These are phyloP conservation scores for Aepyceros melampus DNA, from an alignment of 2,113 vertebrate genomes.

Conservation along the genomic window DNA sequence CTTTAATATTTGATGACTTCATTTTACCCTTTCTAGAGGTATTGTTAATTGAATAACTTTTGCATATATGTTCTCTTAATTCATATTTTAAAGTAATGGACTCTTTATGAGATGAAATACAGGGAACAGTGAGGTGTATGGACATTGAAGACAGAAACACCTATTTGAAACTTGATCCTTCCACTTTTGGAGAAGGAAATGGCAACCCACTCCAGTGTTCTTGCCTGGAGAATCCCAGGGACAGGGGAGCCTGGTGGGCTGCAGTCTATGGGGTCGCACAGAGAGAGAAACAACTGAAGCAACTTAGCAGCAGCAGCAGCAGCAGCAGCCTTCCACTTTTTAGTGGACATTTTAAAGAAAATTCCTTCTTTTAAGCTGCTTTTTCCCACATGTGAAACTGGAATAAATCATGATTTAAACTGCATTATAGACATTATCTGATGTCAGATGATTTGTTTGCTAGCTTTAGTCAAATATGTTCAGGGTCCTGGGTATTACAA, in stretches of 20 bases:
- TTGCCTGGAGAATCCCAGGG: not conserved
- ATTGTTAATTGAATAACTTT: conserved; percentile 60
- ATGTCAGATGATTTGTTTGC: not conserved
- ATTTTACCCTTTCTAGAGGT: conserved; percentile 28
- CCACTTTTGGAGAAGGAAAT: not conserved
- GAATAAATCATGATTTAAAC: not conserved
- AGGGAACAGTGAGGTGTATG: not conserved
- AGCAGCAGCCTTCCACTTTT: not conserved
- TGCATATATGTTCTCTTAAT: conserved; percentile 33
- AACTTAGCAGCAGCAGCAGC: not conserved
- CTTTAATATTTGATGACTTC: conserved; percentile 35
- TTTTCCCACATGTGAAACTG: not conserved
- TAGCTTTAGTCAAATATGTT: not conserved
- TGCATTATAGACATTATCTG: not conserved
- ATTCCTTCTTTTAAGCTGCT: not conserved
- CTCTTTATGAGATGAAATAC: not conserved
- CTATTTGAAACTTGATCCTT: not conserved
- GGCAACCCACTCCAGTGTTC: not conserved
- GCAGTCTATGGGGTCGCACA: accelerated
- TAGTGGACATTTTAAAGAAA: not conserved
- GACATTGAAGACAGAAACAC: not conserved
- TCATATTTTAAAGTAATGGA: not conserved
- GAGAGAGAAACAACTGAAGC: accelerated
- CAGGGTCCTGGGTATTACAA: not conserved
- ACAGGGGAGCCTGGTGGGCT: not conserved